Evolutionary conservation across 2,797 vertebrate species (phyloP).

Genomic region (Falco naumanni): DNA sequence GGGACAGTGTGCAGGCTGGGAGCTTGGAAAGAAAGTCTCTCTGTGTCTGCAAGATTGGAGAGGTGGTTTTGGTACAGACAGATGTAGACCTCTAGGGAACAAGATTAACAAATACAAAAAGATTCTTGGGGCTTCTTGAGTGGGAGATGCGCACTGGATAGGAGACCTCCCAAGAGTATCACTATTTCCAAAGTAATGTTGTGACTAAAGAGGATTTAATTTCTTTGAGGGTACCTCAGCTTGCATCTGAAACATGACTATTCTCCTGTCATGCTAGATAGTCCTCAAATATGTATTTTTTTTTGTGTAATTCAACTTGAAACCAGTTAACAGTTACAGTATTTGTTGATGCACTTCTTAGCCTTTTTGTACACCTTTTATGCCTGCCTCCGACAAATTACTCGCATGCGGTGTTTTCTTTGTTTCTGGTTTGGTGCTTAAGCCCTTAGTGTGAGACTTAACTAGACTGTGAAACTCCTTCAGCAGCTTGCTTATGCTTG

Average conservation of each 20-base stretch:
- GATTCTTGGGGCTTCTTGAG: neutral
- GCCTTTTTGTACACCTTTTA: neutral
- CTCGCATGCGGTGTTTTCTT: slow-evolving; percentile 61
- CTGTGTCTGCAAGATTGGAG: neutral
- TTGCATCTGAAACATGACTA: neutral
- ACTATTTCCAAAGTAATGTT: neutral
- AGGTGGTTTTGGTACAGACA: neutral
- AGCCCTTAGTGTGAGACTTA: slow-evolving; percentile 38
- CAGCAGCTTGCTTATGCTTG: slow-evolving; percentile 72
- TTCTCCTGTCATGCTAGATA: slow-evolving; percentile 12
- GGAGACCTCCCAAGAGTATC: neutral
- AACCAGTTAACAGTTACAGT: neutral
- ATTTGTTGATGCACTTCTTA: neutral
- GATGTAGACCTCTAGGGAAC: neutral
- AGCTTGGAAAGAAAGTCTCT: neutral
- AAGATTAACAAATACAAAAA: neutral
- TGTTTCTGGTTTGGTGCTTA: slow-evolving; percentile 52
- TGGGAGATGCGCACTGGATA: neutral
- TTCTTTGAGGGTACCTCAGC: neutral
- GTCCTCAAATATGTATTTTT: neutral
- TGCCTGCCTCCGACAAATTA: slow-evolving; percentile 12
- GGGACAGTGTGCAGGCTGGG: neutral
- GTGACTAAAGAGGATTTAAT: neutral
- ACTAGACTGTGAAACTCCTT: slow-evolving; percentile 25
- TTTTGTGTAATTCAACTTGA: neutral